Conservation (phyloP, 2,797 vertebrate species). For the Sphenodon punctatus region DNA sequence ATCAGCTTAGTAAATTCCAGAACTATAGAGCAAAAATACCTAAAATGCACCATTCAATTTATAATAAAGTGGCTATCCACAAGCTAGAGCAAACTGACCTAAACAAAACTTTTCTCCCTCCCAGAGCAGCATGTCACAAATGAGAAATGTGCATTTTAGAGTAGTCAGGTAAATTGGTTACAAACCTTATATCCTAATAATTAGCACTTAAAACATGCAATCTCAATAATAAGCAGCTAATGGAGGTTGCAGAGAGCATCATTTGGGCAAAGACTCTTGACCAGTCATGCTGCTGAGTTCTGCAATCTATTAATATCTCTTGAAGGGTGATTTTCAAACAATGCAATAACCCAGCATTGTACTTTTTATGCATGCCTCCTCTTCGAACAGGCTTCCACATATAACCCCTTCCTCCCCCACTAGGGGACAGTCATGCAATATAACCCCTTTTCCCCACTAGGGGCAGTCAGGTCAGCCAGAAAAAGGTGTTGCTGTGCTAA, state of each 20-base stretch:
- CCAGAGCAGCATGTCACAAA: rapidly evolving
- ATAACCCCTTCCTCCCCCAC: too few species aligned
- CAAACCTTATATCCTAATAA: rapidly evolving
- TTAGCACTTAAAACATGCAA: not conserved
- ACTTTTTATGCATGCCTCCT: not conserved
- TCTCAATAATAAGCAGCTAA: not conserved
- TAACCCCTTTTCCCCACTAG: too few species aligned
- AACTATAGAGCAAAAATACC: constrained; percentile 14
- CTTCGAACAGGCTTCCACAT: not conserved
- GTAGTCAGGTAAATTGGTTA: not conserved
- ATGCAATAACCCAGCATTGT: not conserved
- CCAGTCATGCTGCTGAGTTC: not conserved
- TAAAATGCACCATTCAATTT: not conserved
- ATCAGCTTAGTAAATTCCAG: not conserved
- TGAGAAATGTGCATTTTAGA: not conserved
- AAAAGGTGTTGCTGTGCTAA: too few species aligned
- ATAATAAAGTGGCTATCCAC: not conserved
- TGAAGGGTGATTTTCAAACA: not conserved
- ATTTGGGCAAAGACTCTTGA: rapidly evolving
- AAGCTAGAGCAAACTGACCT: not conserved
- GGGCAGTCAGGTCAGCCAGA: too few species aligned
- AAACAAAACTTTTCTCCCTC: not conserved
- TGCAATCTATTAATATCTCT: not conserved
- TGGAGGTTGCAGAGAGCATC: not conserved
- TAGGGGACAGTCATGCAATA: too few species aligned